A percentile compares a stretch with the other conserved stretches of the same genome.
phyloP scores from a whole-genome alignment of 2,888 invertebrate genomes.

The Sminthurides aquaticus region DNA sequence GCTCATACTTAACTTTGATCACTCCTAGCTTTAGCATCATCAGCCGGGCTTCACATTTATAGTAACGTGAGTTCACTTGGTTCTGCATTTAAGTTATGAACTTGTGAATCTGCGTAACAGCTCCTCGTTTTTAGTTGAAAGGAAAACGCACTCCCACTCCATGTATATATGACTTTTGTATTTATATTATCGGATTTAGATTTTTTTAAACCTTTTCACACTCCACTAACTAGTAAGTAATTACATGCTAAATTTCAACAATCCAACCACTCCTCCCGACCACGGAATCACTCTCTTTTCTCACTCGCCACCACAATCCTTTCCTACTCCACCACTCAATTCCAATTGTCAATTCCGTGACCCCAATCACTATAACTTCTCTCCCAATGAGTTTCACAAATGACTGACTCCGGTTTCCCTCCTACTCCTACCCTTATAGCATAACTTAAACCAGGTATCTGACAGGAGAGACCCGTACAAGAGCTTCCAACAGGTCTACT shows the following conservation, averaged over 20 bases:
- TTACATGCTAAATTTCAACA: background rate
- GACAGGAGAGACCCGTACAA: background rate
- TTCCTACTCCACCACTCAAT: no score
- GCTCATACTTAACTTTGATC: slow-evolving; percentile 21
- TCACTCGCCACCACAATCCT: no score
- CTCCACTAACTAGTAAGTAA: background rate
- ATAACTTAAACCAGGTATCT: background rate
- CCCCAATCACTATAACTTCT: background rate
- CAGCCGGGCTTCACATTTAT: background rate
- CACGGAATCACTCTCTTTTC: background rate
- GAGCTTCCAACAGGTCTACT: background rate
- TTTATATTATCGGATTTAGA: background rate
- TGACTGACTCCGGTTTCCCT: background rate
- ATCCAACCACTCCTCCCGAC: background rate
- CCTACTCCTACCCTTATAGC: background rate
- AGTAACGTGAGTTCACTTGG: background rate
- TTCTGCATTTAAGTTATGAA: no score
- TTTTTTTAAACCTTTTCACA: background rate
- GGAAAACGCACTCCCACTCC: background rate
- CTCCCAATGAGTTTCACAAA: background rate
- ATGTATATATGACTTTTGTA: no score
- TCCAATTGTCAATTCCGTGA: no score
- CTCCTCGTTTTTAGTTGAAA: background rate
- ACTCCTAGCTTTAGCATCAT: background rate
- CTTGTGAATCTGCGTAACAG: no score